phyloP scores from a whole-genome alignment of 2,113 vertebrate species.

The Heterotilapia buettikoferi region DNA sequence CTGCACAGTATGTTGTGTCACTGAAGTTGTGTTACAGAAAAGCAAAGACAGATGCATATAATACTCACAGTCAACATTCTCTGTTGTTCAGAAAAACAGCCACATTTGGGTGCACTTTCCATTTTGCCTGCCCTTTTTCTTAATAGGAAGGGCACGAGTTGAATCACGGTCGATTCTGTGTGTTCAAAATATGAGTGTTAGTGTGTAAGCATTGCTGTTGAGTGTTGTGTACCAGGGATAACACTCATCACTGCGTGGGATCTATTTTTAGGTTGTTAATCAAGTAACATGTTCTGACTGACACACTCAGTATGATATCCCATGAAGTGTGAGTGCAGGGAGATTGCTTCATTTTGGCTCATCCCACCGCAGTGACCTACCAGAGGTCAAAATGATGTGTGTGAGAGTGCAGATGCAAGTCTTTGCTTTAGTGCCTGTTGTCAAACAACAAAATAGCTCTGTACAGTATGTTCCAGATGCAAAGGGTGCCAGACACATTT shows the following conservation, averaged over 20 bases:
- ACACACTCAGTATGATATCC: constrained; percentile 48
- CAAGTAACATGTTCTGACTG: constrained; percentile 56
- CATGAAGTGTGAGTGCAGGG: constrained; percentile 32
- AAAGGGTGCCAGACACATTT: neutral
- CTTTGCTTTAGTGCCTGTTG: neutral
- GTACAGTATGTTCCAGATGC: neutral
- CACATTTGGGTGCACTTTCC: neutral
- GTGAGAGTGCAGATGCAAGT: neutral
- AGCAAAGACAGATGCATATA: neutral
- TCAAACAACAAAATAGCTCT: neutral
- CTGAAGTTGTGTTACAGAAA: neutral
- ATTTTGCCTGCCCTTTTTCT: neutral
- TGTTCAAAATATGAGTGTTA: neutral
- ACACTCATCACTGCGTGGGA: constrained; percentile 12
- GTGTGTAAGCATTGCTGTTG: neutral
- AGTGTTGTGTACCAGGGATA: constrained; percentile 4
- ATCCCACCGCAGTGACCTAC: neutral
- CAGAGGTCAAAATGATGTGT: neutral
- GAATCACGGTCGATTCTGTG: neutral
- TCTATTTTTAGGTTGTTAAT: constrained; percentile 64
- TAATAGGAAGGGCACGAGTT: neutral
- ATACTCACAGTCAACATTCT: neutral
- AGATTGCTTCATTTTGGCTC: constrained; percentile 44
- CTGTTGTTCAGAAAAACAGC: neutral
- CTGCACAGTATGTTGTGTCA: neutral